Conservation (phyloP, 2,113 vertebrate species). For the Vulpes vulpes region DNA sequence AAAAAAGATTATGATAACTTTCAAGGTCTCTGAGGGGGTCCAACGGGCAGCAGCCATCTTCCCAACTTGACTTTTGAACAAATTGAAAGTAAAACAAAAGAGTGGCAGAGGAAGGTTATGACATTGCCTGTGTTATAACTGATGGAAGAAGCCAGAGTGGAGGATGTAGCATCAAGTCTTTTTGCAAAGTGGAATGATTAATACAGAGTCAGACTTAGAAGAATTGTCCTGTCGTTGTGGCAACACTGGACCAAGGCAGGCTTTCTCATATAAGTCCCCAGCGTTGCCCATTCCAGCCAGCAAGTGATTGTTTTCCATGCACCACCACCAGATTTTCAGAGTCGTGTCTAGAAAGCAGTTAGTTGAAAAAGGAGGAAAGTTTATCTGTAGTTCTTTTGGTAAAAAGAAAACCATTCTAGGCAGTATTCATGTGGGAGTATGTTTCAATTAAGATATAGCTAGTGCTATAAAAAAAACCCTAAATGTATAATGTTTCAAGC, state of each 20-base stretch:
- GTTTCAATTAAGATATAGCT: constrained; percentile 35
- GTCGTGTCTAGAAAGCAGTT: neutral
- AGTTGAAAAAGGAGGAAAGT: neutral
- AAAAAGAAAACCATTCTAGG: constrained; percentile 30
- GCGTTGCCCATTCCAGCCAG: neutral
- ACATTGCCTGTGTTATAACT: neutral
- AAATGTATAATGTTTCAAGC: neutral
- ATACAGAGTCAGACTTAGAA: neutral
- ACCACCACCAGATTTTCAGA: neutral
- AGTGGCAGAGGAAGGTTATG: neutral
- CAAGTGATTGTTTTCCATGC: neutral
- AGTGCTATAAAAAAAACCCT: constrained; percentile 22
- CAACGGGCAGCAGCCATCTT: neutral
- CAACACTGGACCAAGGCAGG: neutral
- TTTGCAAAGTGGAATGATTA: constrained; percentile 22
- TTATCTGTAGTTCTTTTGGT: neutral
- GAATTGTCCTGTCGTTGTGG: neutral
- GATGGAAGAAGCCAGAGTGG: neutral
- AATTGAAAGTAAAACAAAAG: constrained; percentile 47
- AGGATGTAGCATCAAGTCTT: neutral
- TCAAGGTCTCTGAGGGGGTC: neutral
- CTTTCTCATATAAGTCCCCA: neutral
- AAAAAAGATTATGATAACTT: constrained; percentile 7
- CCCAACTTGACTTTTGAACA: neutral
- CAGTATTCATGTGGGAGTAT: neutral